Evolutionary conservation across 2,797 vertebrate species (phyloP).

Genomic region (Phalanger gymnotis): DNA sequence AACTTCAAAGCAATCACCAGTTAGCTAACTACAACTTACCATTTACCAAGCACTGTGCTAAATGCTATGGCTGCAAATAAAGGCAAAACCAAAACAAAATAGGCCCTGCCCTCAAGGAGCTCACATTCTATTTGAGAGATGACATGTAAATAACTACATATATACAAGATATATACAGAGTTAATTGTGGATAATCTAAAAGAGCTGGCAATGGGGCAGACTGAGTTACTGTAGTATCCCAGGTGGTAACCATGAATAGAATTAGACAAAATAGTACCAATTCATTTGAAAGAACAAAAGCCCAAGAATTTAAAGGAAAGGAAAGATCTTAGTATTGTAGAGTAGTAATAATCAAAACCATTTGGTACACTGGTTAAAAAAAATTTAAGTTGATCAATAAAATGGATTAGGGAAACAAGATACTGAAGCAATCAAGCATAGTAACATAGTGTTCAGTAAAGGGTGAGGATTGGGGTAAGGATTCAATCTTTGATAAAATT

Average conservation of each 20-base stretch:
- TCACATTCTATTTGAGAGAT: accelerated
- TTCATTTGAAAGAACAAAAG: neutral
- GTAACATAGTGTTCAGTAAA: neutral
- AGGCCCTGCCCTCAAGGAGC: neutral
- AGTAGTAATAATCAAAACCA: neutral
- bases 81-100: neutral
- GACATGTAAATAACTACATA: neutral
- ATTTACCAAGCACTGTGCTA: neutral
- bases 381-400: neutral
- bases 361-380: neutral
- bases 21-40: accelerated
- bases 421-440: neutral
- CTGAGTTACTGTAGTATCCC: neutral
- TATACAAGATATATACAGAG: neutral
- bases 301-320: neutral
- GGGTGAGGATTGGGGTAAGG: neutral
- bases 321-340: neutral
- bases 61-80: neutral
- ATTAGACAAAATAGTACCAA: neutral
- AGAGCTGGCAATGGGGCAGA: neutral
- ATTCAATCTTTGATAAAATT: neutral
- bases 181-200: neutral
- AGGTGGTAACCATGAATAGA: neutral
- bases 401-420: neutral
- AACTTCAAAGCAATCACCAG: neutral